A percentile compares a stretch with the other conserved stretches of the same genome.
Conservation (phyloP, 2,888 invertebrate species). For the Epinotia brunnichana region DNA sequence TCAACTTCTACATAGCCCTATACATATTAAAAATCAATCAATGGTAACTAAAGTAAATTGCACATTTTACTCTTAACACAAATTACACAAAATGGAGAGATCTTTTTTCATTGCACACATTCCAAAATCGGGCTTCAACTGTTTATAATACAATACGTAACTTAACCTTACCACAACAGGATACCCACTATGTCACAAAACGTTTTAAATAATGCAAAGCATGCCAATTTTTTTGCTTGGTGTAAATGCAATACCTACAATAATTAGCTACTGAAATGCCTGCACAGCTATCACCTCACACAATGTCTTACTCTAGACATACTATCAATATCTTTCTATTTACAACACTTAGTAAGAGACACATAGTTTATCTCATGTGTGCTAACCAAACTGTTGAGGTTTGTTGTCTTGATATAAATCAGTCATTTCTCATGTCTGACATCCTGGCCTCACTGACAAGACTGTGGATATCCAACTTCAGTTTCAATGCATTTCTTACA, state of each 20-base stretch:
- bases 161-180: not conserved
- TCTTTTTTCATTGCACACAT: not conserved
- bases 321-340: too few species aligned
- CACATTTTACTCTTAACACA: not conserved
- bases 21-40: not conserved
- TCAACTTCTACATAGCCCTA: not conserved
- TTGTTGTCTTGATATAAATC: not conserved
- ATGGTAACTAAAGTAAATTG: not conserved
- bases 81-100: not conserved
- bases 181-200: not conserved
- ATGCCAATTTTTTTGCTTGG: not conserved
- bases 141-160: not conserved
- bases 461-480: slow-evolving; percentile 67
- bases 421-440: slow-evolving; percentile 52
- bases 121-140: not conserved
- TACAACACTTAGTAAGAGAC: too few species aligned
- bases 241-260: not conserved
- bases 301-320: too few species aligned
- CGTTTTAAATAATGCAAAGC: not conserved
- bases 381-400: not conserved
- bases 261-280: too few species aligned
- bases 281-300: too few species aligned
- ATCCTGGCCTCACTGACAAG: slow-evolving; percentile 67
- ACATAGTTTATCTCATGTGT: not conserved
- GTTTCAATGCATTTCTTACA: slow-evolving; percentile 61